These are phyloP conservation scores for Nebria brevicollis DNA, from an alignment of 2,888 invertebrate genomes.

Conservation along the genomic window DNA sequence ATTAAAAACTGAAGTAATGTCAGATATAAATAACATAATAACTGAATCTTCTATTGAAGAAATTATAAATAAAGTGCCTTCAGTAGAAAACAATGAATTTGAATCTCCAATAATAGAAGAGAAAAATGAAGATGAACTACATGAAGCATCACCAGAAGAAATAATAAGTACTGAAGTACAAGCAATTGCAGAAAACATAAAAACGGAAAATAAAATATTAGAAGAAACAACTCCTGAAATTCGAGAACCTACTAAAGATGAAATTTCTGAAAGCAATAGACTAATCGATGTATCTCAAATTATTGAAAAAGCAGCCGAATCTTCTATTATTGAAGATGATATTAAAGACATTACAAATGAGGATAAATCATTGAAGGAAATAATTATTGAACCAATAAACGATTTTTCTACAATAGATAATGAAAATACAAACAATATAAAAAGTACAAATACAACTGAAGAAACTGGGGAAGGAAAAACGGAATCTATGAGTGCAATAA, in stretches of 20 bases:
- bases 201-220: neutral
- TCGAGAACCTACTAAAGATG: neutral
- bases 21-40: neutral
- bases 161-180: neutral
- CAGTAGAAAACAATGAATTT: neutral
- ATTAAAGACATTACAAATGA: neutral
- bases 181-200: neutral
- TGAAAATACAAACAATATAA: neutral
- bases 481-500: neutral
- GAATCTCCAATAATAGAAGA: neutral
- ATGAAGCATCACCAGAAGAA: neutral
- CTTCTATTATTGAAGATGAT: neutral
- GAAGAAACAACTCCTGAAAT: neutral
- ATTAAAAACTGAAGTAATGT: neutral
- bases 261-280: neutral
- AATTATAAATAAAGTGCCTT: neutral
- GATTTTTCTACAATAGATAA: neutral
- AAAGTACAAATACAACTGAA: neutral
- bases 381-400: neutral
- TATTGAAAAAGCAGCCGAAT: neutral
- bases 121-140: neutral
- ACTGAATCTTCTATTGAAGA: neutral
- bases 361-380: neutral
- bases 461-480: neutral
- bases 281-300: neutral